phyloP scores from a whole-genome alignment of 2,888 invertebrate species.

The Notodonta ziczac region DNA sequence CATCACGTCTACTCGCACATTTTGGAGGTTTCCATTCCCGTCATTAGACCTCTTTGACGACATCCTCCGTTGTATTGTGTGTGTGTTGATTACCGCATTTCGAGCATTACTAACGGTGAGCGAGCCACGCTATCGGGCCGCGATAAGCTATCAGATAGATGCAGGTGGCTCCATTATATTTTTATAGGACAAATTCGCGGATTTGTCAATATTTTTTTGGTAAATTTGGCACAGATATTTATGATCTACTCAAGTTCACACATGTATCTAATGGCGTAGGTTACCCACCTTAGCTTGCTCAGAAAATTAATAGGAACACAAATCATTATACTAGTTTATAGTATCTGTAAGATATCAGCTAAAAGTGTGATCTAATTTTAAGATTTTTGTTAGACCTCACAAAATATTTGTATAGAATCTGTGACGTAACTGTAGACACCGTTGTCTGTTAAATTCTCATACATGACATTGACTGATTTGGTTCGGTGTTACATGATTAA shows the following conservation, averaged over 20 bases:
- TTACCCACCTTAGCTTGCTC: no score
- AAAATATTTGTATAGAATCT: neutral
- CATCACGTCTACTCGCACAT: slow-evolving; percentile 17
- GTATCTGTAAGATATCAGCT: no score
- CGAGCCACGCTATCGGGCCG: slow-evolving; percentile 19
- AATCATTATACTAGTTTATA: no score
- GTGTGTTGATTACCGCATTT: slow-evolving; percentile 23
- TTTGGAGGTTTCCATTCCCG: slow-evolving; percentile 8
- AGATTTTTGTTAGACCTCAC: no score
- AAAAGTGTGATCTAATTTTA: no score
- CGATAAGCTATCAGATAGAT: slow-evolving; percentile 26
- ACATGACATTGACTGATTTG: neutral
- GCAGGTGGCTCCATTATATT: slow-evolving; percentile 1
- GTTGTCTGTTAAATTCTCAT: neutral
- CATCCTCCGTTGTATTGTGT: slow-evolving; percentile 19
- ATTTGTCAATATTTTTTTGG: neutral
- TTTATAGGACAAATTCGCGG: slow-evolving; percentile 4
- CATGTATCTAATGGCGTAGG: no score
- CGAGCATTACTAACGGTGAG: slow-evolving; percentile 27
- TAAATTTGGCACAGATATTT: neutral
- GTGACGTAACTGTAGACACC: neutral
- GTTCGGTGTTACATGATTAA: neutral
- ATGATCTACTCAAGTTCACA: no score
- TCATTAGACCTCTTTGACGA: slow-evolving; percentile 13
- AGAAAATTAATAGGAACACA: no score